phyloP scores from a whole-genome alignment of 2,797 vertebrate species.

The Neomorphus geoffroyi region DNA sequence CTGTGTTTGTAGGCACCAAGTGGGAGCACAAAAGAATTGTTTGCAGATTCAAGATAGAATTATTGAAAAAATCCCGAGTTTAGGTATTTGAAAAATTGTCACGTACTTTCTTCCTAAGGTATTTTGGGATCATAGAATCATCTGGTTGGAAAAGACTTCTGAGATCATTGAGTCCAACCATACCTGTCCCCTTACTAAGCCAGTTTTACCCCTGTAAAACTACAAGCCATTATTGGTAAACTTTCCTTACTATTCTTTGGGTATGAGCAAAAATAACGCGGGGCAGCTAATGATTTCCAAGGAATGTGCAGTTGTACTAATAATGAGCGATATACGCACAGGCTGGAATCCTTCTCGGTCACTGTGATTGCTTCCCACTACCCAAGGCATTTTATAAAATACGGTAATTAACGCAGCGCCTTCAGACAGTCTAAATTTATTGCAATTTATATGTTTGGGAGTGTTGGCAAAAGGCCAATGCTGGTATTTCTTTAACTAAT shows the following conservation, averaged over 20 bases:
- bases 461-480: constrained; percentile 80
- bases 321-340: not conserved
- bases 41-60: not conserved
- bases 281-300: constrained; percentile 12
- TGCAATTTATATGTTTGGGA: constrained; percentile 73
- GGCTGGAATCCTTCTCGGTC: not conserved
- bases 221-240: not conserved
- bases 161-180: too few relatives aligned
- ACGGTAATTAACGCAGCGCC: constrained; percentile 78
- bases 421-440: constrained; percentile 77
- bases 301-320: constrained; percentile 23
- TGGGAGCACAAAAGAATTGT: not conserved
- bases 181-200: too few relatives aligned
- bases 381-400: constrained; percentile 69
- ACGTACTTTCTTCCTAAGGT: not conserved
- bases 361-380: constrained; percentile 17
- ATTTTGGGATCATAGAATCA: constrained; percentile 8
- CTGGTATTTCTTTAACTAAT: constrained; percentile 82
- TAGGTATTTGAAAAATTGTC: not conserved
- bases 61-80: not conserved
- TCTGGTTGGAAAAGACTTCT: too few relatives aligned
- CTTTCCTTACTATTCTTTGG: not conserved
- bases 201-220: not conserved
- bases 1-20: not conserved
- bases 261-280: not conserved